Evolutionary conservation across 2,797 vertebrate species (phyloP).

Genomic region (Sebastes iracundus): DNA sequence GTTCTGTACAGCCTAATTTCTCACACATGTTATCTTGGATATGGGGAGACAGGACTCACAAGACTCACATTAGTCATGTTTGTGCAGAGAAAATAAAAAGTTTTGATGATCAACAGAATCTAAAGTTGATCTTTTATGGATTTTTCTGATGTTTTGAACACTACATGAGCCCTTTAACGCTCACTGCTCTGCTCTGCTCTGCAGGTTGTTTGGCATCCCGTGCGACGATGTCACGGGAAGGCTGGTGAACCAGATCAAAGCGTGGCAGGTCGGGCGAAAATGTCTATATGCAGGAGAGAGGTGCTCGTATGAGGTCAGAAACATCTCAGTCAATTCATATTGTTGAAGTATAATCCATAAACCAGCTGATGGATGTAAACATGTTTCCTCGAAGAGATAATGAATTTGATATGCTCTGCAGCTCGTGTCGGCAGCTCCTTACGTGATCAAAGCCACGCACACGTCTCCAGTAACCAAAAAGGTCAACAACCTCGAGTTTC

Average conservation of each 20-base stretch:
- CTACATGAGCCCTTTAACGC: background rate
- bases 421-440: constrained; percentile 53
- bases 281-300: constrained; percentile 58
- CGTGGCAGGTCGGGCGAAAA: constrained; percentile 66
- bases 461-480: constrained; percentile 51
- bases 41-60: constrained; percentile 17
- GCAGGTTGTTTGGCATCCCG: constrained; percentile 62
- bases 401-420: constrained; percentile 32
- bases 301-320: constrained; percentile 67
- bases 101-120: background rate
- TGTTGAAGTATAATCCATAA: background rate
- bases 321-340: background rate
- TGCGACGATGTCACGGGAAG: constrained; percentile 48
- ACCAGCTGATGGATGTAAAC: background rate
- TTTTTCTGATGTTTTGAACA: background rate
- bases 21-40: constrained; percentile 11
- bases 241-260: constrained; percentile 77
- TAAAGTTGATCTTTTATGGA: background rate
- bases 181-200: background rate
- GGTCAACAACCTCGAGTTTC: constrained; percentile 58
- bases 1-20: background rate
- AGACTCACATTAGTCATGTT: constrained; percentile 22
- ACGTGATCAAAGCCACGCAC: constrained; percentile 61
- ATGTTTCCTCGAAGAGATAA: background rate
- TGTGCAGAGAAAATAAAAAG: background rate